Percentiles rank a stretch among this genome's conserved stretches.
phyloP scores from a whole-genome alignment of 1,140 invertebrate genomes.

The Coptotermes formosanus region DNA sequence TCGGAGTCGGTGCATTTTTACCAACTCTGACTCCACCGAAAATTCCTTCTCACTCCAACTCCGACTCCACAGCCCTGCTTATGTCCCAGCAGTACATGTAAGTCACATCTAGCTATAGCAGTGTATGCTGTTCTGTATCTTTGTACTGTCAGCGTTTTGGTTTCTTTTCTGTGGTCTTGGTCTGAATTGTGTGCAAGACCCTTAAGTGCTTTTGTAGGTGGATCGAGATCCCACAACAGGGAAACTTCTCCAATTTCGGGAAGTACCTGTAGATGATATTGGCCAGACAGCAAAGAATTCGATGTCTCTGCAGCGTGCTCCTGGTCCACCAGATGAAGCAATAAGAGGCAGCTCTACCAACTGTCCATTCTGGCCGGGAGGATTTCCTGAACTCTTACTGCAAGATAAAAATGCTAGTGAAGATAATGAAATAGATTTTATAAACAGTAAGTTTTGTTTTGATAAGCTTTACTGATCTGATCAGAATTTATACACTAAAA shows the following conservation, averaged over 20 bases:
- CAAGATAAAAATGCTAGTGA: constrained; percentile 42
- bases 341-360: constrained; percentile 69
- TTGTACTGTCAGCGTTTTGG: not conserved
- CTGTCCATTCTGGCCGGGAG: constrained; percentile 78
- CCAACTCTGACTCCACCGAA: too few relatives aligned
- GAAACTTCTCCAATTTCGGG: constrained; percentile 64
- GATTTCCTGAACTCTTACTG: constrained; percentile 60
- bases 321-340: constrained; percentile 57
- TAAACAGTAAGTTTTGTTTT: constrained; percentile 44
- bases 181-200: not conserved
- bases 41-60: too few relatives aligned
- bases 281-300: constrained; percentile 71
- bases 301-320: constrained; percentile 67
- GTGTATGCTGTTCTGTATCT: not conserved
- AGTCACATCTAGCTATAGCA: not conserved
- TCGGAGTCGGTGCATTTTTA: too few relatives aligned
- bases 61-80: too few relatives aligned
- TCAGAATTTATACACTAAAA: too few relatives aligned
- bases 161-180: not conserved
- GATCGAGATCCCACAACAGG: constrained; percentile 71
- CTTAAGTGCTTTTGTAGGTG: constrained; percentile 47
- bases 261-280: constrained; percentile 60
- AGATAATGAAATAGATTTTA: constrained; percentile 49
- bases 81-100: too few relatives aligned
- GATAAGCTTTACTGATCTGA: too few relatives aligned